These are phyloP conservation scores for Villa cingulata DNA, from an alignment of 2,888 invertebrate species.

Conservation along the genomic window DNA sequence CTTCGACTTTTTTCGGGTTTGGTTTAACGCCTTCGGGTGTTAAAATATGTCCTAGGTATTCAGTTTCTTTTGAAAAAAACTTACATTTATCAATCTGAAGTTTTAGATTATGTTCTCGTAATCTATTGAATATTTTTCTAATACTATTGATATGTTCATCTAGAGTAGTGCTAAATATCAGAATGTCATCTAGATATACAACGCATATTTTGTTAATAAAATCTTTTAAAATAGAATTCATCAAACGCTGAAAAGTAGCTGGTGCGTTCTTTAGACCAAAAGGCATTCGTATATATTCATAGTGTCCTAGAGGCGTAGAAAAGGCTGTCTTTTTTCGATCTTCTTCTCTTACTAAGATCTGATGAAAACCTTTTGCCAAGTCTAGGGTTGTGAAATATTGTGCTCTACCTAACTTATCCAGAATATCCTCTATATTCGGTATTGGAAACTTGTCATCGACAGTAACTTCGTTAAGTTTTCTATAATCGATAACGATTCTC, in stretches of 20 bases:
- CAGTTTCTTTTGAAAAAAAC: conserved; percentile 10
- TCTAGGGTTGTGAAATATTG: conserved; percentile 10
- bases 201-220: conserved; percentile 10
- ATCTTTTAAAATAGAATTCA: conserved; percentile 12
- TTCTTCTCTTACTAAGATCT: not conserved
- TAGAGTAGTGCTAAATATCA: conserved; percentile 10
- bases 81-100: conserved; percentile 12
- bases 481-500: not conserved
- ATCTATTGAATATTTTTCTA: conserved; percentile 7
- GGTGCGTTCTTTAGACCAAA: conserved; percentile 11
- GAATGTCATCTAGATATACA: conserved; percentile 12
- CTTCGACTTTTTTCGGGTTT: conserved; percentile 10
- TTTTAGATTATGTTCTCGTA: conserved; percentile 5
- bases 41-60: conserved; percentile 12
- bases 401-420: conserved; percentile 8
- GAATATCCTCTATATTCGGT: conserved; percentile 6
- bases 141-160: conserved; percentile 9
- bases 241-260: conserved; percentile 11
- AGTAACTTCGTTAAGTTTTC: conserved; percentile 5
- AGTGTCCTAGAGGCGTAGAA: conserved; percentile 6
- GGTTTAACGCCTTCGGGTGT: conserved; percentile 11
- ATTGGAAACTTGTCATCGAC: conserved; percentile 9
- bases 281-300: conserved; percentile 8
- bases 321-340: conserved; percentile 6
- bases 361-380: conserved; percentile 3